Evolutionary conservation across 2,113 vertebrate species (phyloP), one percentile per base, ranked within the genome.

Genomic region (Pelmatolapia mariae): DNA sequence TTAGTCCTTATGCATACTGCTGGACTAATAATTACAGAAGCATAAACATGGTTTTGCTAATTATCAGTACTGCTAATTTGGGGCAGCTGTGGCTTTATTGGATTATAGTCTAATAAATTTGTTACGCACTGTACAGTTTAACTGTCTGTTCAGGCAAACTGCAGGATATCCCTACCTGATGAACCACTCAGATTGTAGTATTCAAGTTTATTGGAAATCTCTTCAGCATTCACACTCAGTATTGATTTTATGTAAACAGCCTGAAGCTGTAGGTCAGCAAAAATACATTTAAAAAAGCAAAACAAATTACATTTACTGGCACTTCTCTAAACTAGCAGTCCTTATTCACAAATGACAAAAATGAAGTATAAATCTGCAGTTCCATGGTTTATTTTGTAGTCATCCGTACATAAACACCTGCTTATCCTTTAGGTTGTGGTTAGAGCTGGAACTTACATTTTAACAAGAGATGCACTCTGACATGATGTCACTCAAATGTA

Each of bases 71-170:
- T 73, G 22, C 22, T 71, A 45, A 45, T 45, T 45, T 73, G 40
- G 38, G 13, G 0, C 38, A 45, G 0, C 38, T 45, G 38, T 45
- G 66, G 13, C 13, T 73, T 24, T 16, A 24, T 10, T 0, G 38
- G 66, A 24, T 45, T 24, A 24, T 45, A 16, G 66, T 71, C 8
- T 43, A 71, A 45, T 45, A 71, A 16, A 43, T 71, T 43, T 71
- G 38, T 24, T 71, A 24, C 0, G n/a, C 8, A 71, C 13, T 43
- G 12, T 43, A 18, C 1, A 2, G 1, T 50, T 76, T 31, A 7
- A 76, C 15, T 4, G 10, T 50, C 43, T 50, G 71, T 78, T 50
- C 43, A 29, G 24, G 6, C 2, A 29, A 50, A 31, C 26, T 50
- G 26, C 24, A 76, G 24, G 16, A 24, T 1, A 76, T 1, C 4